Conservation (phyloP, 2,797 vertebrate genomes). For the Acomys russatus region DNA sequence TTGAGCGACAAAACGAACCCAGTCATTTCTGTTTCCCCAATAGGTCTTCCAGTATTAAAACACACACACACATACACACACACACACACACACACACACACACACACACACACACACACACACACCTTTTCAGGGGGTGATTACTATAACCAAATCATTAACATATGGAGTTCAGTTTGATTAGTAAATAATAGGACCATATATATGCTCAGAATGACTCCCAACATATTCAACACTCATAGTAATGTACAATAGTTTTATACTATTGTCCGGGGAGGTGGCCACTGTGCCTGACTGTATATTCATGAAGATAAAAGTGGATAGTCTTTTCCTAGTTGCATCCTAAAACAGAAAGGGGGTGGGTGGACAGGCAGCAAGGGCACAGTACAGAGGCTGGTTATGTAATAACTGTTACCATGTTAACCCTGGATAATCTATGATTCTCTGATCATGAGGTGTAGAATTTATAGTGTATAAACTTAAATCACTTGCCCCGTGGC, state of each 20-base stretch:
- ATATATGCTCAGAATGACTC: neutral
- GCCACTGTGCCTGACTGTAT: neutral
- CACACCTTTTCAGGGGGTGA: neutral
- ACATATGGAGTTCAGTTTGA: neutral
- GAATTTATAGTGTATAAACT: conserved; percentile 9
- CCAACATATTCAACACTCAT: neutral
- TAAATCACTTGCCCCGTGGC: neutral
- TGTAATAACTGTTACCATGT: neutral
- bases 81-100: no score
- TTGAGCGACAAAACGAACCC: conserved; percentile 69
- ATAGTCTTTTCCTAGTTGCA: neutral
- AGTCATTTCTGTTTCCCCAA: conserved; percentile 59
- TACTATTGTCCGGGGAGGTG: neutral
- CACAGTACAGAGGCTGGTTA: neutral
- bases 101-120: no score
- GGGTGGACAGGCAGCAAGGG: neutral
- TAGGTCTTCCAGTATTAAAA: neutral
- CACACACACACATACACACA: no score
- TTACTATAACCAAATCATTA: neutral
- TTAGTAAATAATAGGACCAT: neutral
- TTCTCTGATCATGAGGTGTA: neutral
- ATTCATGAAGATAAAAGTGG: neutral
- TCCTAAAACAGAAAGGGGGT: neutral
- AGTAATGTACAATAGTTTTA: neutral
- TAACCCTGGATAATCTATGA: neutral